Base-by-base conservation (phyloP, 1,140 invertebrate genomes). In the Hypothenemus hampei region DNA sequence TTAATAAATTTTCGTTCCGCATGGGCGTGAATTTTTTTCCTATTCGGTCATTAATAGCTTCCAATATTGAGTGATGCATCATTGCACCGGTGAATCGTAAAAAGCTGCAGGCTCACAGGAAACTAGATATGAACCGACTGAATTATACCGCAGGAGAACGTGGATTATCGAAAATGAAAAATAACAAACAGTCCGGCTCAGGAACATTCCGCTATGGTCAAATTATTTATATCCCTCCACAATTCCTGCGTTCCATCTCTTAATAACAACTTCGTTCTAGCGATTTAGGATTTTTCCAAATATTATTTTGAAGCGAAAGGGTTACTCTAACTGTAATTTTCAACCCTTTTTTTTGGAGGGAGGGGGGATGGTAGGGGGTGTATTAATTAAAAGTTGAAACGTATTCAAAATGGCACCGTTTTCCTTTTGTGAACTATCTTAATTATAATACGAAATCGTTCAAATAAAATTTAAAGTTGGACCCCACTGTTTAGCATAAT, bases 1-100 rank as follows among this genome's bases (percentile, higher is more conserved):
- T n/a, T n/a, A n/a, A n/a, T n/a, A n/a, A n/a, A n/a, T n/a, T n/a
- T n/a, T n/a, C n/a, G n/a, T n/a, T n/a, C n/a, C n/a, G n/a, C n/a
- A n/a, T n/a, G n/a, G n/a, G n/a, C n/a, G n/a, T n/a, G n/a, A n/a
- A n/a, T n/a, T 57, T 48, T 57, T 44, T 55, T 46, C 16, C 37
- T 39, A 13, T 49, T 53, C 21, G 65, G 63, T 67, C 69, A 70
- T 70, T 70, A 70, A 70, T 70, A 70, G 46, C 46, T 66, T 61
- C 61, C 69, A 66, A 70, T 70, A 70, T 70, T 70, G 69, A 70
- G 69, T 70, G 69, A 70, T 70, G 69, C 69, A 70, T 70, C 69
- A 70, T 70, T 70, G 67, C 67, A 66, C 69, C 63, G 18, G 19
- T 35, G 33, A 37, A 37, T 49, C 46, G 26, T 37, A 70, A 70